These are phyloP conservation scores for Ganaspis sp. DNA, from an alignment of 1,140 invertebrate species.

Conservation along the genomic window DNA sequence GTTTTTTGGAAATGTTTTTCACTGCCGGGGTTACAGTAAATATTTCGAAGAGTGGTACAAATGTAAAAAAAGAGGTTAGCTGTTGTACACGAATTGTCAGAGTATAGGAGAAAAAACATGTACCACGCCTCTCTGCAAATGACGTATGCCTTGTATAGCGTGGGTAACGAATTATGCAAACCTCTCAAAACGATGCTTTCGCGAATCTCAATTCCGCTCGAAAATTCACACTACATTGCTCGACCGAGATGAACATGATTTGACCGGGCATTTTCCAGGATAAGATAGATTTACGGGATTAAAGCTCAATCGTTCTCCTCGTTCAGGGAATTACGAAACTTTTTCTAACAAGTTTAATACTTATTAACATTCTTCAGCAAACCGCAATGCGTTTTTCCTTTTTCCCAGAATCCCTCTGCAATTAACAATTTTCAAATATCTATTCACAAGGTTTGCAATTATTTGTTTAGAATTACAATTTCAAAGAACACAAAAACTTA, in stretches of 20 bases:
- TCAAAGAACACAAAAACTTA: too few relatives aligned
- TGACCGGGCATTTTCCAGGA: constrained; percentile 46
- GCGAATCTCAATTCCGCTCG: constrained; percentile 40
- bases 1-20: too few relatives aligned
- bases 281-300: constrained; percentile 59
- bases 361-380: neutral
- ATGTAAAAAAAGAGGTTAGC: neutral
- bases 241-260: constrained; percentile 44
- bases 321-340: constrained; percentile 38
- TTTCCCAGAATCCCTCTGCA: too few relatives aligned
- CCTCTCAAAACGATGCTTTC: constrained; percentile 42
- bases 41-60: neutral
- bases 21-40: neutral
- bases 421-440: too few relatives aligned
- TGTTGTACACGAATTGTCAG: constrained; percentile 26
- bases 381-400: too few relatives aligned
- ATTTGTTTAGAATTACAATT: too few relatives aligned
- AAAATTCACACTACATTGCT: constrained; percentile 56
- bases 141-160: constrained; percentile 47
- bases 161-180: constrained; percentile 54
- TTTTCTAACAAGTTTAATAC: neutral
- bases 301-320: constrained; percentile 38
- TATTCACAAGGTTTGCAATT: too few relatives aligned
- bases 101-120: constrained; percentile 25
- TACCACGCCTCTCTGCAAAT: constrained; percentile 36